Conservation (phyloP, 2,888 invertebrate genomes). For the Aphodius granarius region DNA sequence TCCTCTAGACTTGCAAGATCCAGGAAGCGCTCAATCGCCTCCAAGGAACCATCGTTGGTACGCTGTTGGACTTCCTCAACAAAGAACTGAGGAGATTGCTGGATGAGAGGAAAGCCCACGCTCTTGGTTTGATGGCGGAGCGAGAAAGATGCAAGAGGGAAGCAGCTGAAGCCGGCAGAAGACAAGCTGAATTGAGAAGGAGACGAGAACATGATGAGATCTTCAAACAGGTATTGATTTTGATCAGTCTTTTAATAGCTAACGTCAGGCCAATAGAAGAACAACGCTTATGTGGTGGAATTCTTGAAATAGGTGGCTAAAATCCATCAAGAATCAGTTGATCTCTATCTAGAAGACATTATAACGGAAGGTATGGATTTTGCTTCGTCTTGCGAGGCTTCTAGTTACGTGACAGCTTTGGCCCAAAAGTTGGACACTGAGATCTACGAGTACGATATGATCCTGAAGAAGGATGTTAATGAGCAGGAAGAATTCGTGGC, state of each 20-base stretch:
- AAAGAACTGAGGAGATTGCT: conserved; percentile 76
- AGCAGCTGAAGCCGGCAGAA: conserved; percentile 76
- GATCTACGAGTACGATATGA: conserved; percentile 46
- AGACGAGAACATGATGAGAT: conserved; percentile 78
- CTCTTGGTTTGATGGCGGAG: conserved; percentile 76
- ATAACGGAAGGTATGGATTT: conserved; percentile 63
- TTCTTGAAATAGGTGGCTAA: conserved; percentile 54
- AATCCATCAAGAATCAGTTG: conserved; percentile 63
- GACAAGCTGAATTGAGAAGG: conserved; percentile 74
- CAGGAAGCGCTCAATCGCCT: conserved; percentile 67
- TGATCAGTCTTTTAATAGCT: too few species aligned
- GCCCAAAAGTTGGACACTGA: conserved; percentile 62
- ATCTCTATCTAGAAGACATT: conserved; percentile 65
- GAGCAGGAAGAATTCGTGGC: conserved; percentile 61
- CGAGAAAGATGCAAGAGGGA: conserved; percentile 75
- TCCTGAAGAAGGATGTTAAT: conserved; percentile 22
- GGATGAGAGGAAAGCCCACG: conserved; percentile 79
- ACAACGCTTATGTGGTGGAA: too few species aligned
- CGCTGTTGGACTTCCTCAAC: conserved; percentile 72
- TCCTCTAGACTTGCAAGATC: conserved; percentile 57
- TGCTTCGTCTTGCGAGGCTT: conserved; percentile 60
- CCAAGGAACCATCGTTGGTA: conserved; percentile 73
- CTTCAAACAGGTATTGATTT: conserved; percentile 63
- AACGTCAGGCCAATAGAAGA: neutral
- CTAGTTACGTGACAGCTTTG: conserved; percentile 56